Evolutionary conservation across 2,888 invertebrate genomes (phyloP).

Genomic region (Ectropis crepuscularia): DNA sequence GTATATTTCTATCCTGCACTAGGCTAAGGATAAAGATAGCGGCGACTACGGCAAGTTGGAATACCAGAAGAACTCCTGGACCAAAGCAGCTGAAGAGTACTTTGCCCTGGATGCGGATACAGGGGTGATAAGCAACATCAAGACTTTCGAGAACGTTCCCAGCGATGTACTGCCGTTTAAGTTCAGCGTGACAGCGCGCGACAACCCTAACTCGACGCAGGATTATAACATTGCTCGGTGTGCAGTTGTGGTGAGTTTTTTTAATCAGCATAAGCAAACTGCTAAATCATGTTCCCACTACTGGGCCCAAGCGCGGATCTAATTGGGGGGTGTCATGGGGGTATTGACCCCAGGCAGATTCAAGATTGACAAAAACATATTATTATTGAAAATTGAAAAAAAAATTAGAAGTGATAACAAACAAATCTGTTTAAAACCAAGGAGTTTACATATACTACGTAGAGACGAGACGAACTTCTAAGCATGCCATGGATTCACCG

Average conservation of each 20-base stretch:
- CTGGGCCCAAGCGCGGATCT: too few relatives aligned
- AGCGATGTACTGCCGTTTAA: slow-evolving; percentile 88
- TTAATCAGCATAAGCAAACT: too few relatives aligned
- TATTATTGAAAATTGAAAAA: too few relatives aligned
- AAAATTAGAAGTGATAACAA: too few relatives aligned
- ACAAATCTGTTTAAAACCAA: too few relatives aligned
- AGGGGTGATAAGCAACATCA: slow-evolving; percentile 90
- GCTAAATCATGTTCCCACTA: too few relatives aligned
- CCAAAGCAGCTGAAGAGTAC: slow-evolving; percentile 84
- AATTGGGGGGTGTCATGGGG: too few relatives aligned
- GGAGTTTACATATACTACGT: too few relatives aligned
- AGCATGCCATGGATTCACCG: too few relatives aligned
- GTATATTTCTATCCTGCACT: not conserved
- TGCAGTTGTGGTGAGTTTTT: slow-evolving; percentile 85
- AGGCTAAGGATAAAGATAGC: slow-evolving; percentile 94
- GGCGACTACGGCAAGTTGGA: slow-evolving; percentile 92
- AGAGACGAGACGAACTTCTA: too few relatives aligned
- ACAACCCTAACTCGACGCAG: slow-evolving; percentile 87
- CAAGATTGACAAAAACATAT: too few relatives aligned
- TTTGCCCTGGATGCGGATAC: slow-evolving; percentile 90
- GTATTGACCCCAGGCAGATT: too few relatives aligned
- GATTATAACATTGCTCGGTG: slow-evolving; percentile 87
- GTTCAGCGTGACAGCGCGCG: slow-evolving; percentile 89
- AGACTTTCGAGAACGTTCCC: slow-evolving; percentile 88
- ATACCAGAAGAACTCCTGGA: slow-evolving; percentile 85